phyloP scores from a whole-genome alignment of 2,797 vertebrate genomes.

The Telmatherina bonti region DNA sequence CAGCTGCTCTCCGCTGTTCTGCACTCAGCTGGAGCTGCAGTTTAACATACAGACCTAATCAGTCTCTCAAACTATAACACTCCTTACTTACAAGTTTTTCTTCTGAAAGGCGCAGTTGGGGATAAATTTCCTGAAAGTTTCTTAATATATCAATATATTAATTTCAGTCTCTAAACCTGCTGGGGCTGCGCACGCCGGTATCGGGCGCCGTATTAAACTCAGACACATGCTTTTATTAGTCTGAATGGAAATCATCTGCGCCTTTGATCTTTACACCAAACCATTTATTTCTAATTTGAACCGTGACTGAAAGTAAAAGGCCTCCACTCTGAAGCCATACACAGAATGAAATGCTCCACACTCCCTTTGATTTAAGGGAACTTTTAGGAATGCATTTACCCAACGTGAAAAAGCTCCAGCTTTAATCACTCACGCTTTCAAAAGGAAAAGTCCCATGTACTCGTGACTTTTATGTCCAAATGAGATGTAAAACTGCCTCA shows the following conservation, averaged over 20 bases:
- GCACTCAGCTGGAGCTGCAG: no score
- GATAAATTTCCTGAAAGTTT: not conserved
- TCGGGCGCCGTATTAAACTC: not conserved
- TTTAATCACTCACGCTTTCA: not conserved
- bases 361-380: slow-evolving; percentile 56
- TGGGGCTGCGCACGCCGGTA: not conserved
- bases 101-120: not conserved
- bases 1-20: no score
- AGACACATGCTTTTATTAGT: slow-evolving; percentile 4
- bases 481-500: slow-evolving; percentile 8
- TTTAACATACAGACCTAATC: no score
- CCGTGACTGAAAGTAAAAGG: slow-evolving; percentile 43
- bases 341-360: slow-evolving; percentile 55
- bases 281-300: slow-evolving; percentile 50
- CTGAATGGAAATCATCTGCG: slow-evolving; percentile 14
- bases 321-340: slow-evolving; percentile 31
- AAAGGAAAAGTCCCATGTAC: not conserved
- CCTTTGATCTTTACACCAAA: slow-evolving; percentile 39
- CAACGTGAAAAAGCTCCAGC: slow-evolving; percentile 20
- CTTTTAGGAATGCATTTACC: slow-evolving; percentile 39
- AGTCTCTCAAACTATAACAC: no score
- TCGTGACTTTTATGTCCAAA: slow-evolving; percentile 18
- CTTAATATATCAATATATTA: not conserved
- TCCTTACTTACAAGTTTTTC: no score
- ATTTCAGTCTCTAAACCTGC: not conserved